These are phyloP conservation scores for Drosophila neotestacea DNA, from an alignment of 2,888 invertebrate genomes.

Conservation along the genomic window DNA sequence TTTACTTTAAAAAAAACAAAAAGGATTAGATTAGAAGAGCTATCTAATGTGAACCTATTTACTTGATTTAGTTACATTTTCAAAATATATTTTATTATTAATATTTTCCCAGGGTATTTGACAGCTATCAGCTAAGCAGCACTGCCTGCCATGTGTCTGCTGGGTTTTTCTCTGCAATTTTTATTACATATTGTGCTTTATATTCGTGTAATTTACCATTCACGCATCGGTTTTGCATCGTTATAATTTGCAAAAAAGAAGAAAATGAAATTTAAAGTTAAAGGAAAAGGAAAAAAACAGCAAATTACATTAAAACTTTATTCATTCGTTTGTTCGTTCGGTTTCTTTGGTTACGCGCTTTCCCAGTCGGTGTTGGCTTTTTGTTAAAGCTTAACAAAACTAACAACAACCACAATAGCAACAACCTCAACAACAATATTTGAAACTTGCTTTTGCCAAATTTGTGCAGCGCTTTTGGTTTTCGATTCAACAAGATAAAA, in stretches of 20 bases:
- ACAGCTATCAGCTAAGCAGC: not conserved
- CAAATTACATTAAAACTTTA: slow-evolving; percentile 62
- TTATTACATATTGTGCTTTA: slow-evolving; percentile 53
- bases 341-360: slow-evolving; percentile 57
- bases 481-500: slow-evolving; percentile 34
- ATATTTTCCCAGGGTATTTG: slow-evolving; percentile 20
- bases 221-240: slow-evolving; percentile 57
- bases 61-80: too few relatives aligned
- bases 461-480: slow-evolving; percentile 51
- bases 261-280: slow-evolving; percentile 21
- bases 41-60: too few relatives aligned
- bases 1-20: too few relatives aligned
- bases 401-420: slow-evolving; percentile 5
- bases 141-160: not conserved
- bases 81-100: not conserved
- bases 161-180: slow-evolving; percentile 28
- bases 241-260: slow-evolving; percentile 41
- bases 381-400: slow-evolving; percentile 26
- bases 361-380: slow-evolving; percentile 43
- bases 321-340: slow-evolving; percentile 49
- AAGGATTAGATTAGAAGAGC: too few relatives aligned
- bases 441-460: slow-evolving; percentile 69
- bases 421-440: slow-evolving; percentile 17
- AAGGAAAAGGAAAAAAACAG: slow-evolving; percentile 28
- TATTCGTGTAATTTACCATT: slow-evolving; percentile 59